phyloP scores from a whole-genome alignment of 2,113 vertebrate genomes.

The Jaculus jaculus region DNA sequence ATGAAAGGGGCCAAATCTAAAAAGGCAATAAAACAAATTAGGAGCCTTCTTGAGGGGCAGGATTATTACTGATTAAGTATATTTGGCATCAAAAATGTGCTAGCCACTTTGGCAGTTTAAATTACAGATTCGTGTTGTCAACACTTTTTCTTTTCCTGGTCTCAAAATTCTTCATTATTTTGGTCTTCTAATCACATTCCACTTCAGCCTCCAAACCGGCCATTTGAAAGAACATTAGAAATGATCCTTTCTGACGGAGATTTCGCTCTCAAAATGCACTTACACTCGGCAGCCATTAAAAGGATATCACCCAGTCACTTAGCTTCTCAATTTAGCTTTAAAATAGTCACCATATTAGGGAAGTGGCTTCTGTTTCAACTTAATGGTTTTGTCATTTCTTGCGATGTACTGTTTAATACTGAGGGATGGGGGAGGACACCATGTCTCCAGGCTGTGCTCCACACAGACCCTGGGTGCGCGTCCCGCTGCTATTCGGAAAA shows the following conservation, averaged over 20 bases:
- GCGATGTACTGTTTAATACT: background rate
- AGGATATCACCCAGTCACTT: conserved; percentile 50
- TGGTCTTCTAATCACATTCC: conserved; percentile 58
- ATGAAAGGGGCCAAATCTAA: conserved; percentile 81
- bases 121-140: conserved; percentile 59
- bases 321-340: conserved; percentile 63
- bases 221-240: conserved; percentile 58
- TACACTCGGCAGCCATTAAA: conserved; percentile 43
- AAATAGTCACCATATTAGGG: conserved; percentile 29
- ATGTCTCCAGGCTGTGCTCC: rapidly evolving
- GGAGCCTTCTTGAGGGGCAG: conserved; percentile 71
- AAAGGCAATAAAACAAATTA: conserved; percentile 82
- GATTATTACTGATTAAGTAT: conserved; percentile 78
- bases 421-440: background rate
- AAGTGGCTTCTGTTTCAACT: background rate
- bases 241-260: conserved; percentile 57
- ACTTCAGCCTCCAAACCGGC: conserved; percentile 72
- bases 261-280: conserved; percentile 53
- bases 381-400: conserved; percentile 20
- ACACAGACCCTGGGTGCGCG: background rate
- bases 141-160: conserved; percentile 51
- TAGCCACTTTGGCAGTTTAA: conserved; percentile 68
- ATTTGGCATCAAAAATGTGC: conserved; percentile 70
- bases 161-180: conserved; percentile 61
- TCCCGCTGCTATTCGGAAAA: rapidly evolving